A percentile compares a stretch with the other conserved stretches of the same genome.
Conservation (phyloP, 2,113 vertebrate genomes). For the Loxodonta africana region DNA sequence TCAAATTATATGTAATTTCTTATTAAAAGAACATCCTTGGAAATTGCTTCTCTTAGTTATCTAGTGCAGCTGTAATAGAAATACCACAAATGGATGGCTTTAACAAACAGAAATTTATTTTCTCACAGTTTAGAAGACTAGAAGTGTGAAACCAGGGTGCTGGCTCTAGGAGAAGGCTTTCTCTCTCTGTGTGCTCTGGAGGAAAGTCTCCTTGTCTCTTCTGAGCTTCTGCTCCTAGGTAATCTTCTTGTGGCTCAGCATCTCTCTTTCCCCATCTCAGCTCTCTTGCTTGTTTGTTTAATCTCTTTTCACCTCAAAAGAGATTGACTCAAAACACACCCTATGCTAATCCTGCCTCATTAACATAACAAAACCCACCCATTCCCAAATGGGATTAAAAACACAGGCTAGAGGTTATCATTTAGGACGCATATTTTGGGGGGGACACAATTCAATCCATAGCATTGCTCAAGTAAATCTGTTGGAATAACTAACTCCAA, state of each 20-base stretch:
- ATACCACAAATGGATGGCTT: not conserved
- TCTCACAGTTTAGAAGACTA: not conserved
- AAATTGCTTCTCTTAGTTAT: not conserved
- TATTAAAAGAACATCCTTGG: not conserved
- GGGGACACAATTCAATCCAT: not conserved
- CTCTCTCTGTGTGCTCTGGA: not conserved
- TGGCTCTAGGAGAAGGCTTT: not conserved
- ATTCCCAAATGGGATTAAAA: not conserved
- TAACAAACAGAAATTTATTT: not conserved
- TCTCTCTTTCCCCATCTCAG: not conserved
- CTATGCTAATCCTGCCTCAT: not conserved
- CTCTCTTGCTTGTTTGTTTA: not conserved
- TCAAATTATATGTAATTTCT: conserved; percentile 37
- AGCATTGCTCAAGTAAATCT: not conserved
- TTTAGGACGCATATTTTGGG: not conserved
- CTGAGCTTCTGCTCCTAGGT: not conserved
- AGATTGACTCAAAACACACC: not conserved
- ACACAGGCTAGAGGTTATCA: not conserved
- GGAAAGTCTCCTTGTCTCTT: not conserved
- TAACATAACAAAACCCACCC: not conserved
- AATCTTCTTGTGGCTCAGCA: not conserved
- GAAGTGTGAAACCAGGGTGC: not conserved
- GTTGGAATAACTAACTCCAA: conserved; percentile 50
- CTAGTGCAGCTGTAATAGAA: not conserved
- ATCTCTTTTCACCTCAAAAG: not conserved